Percentiles rank a stretch among this genome's conserved stretches.
Conservation (phyloP, 2,888 invertebrate genomes). For the Mimas tiliae region DNA sequence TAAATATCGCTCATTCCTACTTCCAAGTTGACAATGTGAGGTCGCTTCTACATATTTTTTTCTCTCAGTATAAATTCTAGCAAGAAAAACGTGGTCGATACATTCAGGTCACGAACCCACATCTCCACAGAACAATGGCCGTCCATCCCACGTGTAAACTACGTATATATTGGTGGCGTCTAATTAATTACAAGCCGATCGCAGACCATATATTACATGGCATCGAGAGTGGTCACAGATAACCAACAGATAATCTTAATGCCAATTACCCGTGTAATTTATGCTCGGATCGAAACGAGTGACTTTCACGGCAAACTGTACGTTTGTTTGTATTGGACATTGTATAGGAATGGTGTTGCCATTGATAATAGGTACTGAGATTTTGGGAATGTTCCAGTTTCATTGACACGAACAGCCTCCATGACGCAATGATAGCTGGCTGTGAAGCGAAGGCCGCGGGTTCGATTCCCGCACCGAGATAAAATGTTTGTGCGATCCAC, state of each 20-base stretch:
- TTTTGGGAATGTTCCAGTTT: not conserved
- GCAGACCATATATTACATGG: not conserved
- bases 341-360: not conserved
- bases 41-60: no score
- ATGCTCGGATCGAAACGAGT: not conserved
- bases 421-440: no score
- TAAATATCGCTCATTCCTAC: no score
- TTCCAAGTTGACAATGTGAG: no score
- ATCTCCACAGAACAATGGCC: not conserved
- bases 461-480: no score
- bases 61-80: no score
- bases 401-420: no score
- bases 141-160: not conserved
- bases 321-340: not conserved
- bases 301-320: constrained; percentile 1
- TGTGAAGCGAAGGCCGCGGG: no score
- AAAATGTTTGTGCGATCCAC: no score
- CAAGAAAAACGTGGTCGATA: not conserved
- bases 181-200: constrained; percentile 11
- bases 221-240: constrained; percentile 13
- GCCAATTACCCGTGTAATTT: constrained; percentile 16
- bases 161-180: not conserved
- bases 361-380: not conserved
- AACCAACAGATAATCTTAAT: constrained; percentile 11
- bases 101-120: not conserved